Evolutionary conservation across 37 sponge, comb jelly and placozoan species (phyloP), one percentile per base, ranked within the genome.

Genomic region (Eunapius fragilis): DNA sequence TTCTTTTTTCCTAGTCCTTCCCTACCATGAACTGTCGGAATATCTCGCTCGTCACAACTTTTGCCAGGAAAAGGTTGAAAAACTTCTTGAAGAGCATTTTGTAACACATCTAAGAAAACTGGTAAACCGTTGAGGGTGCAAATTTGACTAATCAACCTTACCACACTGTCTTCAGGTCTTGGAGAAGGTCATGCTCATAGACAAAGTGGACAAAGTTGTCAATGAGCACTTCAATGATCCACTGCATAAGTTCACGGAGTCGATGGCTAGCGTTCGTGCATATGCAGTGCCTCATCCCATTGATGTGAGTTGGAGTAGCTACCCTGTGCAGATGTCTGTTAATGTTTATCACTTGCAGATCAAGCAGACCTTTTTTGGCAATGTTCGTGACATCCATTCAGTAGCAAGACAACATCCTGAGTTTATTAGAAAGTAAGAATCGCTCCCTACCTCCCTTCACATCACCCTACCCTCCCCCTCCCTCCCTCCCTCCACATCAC

Each of bases 1-100:
- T 50, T 89, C 96, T 9, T 79, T 96, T 48, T 90, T 87, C 31
- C 68, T 93, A 74, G 30, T 93, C 35, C 74, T 96, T 7, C 93
- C 96, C n/a, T 75, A 80, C 35, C 67, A 49, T 4, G 91, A 96
- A 47, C 45, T 90, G 70, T 31, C 71, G 5, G 92, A 90, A 45
- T 96, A 71, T 37, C 58, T 96, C 25, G 35, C 86, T 2, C 75
- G 94, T 22, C 82, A 84, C 75, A 36, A 67, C 23, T 72, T 96
- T 22, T 94, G 87, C 78, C 88, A 91, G 48, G 68, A 3, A 22
- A 87, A 81, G 68, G 70, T 90, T 67, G 68, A 84, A 30, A 31
- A 71, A 49, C 22, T 87, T 22, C 41, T 94, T 38, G 41, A 82
- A 19, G 76, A 93, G 4, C 58, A 78, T 26, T 26, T 93, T 27